A percentile compares a stretch with the other conserved stretches of the same genome.
Evolutionary conservation across 2,797 vertebrate genomes (phyloP).

Genomic region (Capromys pilorides): DNA sequence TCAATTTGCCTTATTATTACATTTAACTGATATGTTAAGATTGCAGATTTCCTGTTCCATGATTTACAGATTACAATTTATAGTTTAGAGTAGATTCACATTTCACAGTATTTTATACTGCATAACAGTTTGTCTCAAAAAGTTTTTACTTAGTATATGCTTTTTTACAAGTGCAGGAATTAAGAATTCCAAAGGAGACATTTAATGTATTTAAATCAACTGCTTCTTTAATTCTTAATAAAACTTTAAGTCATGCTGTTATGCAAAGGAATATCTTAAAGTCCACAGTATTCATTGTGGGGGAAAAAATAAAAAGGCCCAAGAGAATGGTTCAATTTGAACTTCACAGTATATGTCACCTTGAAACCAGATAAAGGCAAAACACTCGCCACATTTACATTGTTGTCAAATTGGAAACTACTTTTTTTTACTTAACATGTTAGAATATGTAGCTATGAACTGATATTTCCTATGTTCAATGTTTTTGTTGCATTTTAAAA

Average conservation of each 20-base stretch:
- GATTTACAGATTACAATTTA: slow-evolving; percentile 27
- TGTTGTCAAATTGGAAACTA: slow-evolving; percentile 21
- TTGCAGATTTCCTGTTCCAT: not conserved
- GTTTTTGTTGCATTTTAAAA: slow-evolving; percentile 50
- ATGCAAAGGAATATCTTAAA: slow-evolving; percentile 51
- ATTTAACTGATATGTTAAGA: not conserved
- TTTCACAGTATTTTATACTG: slow-evolving; percentile 2
- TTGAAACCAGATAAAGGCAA: slow-evolving; percentile 64
- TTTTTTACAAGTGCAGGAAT: slow-evolving; percentile 47
- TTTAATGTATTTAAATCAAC: slow-evolving; percentile 47
- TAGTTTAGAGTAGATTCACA: slow-evolving; percentile 5
- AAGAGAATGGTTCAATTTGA: slow-evolving; percentile 62
- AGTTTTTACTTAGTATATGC: not conserved
- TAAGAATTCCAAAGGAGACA: slow-evolving; percentile 49
- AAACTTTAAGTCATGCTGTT: slow-evolving; percentile 62
- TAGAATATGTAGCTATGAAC: slow-evolving; percentile 49
- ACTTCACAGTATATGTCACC: slow-evolving; percentile 54
- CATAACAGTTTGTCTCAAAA: slow-evolving; percentile 51
- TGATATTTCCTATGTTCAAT: slow-evolving; percentile 49
- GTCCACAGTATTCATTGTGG: slow-evolving; percentile 48
- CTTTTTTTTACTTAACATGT: slow-evolving; percentile 37
- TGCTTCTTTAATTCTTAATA: slow-evolving; percentile 63
- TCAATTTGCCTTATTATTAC: slow-evolving; percentile 46
- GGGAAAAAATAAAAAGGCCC: slow-evolving; percentile 64
- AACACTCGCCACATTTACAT: slow-evolving; percentile 33